Conservation (phyloP, 2,113 vertebrate species). For the Hymenochirus boettgeri region DNA sequence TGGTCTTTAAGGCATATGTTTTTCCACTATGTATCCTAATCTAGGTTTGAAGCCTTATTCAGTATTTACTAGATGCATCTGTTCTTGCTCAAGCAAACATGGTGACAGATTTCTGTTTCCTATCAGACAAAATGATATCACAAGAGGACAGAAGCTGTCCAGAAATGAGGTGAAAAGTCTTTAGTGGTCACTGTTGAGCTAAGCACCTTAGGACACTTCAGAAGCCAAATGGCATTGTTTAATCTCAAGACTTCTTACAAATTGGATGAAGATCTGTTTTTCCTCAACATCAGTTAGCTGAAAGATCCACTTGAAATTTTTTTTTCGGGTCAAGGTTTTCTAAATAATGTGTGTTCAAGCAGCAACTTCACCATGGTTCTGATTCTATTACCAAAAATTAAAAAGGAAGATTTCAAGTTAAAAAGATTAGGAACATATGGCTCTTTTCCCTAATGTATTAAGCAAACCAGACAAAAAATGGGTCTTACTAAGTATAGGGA, state of each 20-base stretch:
- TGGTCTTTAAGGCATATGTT: too few relatives aligned
- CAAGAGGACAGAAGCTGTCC: conserved; percentile 41
- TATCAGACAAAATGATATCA: conserved; percentile 41
- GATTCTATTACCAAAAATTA: conserved; percentile 11
- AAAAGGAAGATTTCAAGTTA: not conserved
- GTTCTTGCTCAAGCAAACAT: conserved; percentile 20
- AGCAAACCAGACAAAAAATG: not conserved
- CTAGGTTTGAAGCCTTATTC: conserved; percentile 3
- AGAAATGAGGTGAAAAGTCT: conserved; percentile 40
- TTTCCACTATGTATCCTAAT: conserved; percentile 7
- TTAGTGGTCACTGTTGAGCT: not conserved
- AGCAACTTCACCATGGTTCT: conserved; percentile 7
- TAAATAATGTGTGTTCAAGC: conserved; percentile 8
- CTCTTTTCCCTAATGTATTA: not conserved
- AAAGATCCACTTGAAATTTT: conserved; percentile 13
- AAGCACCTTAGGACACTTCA: conserved; percentile 40
- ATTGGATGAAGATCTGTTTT: conserved; percentile 44
- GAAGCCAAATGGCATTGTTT: conserved; percentile 39
- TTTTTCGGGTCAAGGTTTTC: conserved; percentile 8
- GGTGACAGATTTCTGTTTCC: conserved; percentile 33
- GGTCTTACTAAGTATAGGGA: not conserved
- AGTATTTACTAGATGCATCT: conserved; percentile 30
- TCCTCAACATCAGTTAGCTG: conserved; percentile 44
- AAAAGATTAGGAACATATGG: conserved; percentile 10
- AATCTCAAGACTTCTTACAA: conserved; percentile 44